A percentile compares a stretch with the other conserved stretches of the same genome.
Conservation (phyloP, 2,113 vertebrate species). For the Mastomys coucha region DNA sequence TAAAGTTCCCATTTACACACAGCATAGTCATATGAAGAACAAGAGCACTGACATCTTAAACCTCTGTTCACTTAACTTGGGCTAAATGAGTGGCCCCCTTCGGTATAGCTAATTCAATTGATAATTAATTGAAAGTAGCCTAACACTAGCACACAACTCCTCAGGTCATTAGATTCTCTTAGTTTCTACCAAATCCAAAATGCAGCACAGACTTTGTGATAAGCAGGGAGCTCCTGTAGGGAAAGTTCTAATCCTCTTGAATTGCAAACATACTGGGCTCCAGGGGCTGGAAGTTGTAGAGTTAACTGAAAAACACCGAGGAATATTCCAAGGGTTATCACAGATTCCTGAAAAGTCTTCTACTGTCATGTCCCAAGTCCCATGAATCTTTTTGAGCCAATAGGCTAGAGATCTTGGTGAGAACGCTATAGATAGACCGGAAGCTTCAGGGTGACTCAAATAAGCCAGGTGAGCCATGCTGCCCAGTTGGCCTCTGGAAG, state of each 20-base stretch:
- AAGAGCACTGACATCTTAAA: constrained; percentile 63
- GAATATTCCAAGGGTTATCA: background rate
- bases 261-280: background rate
- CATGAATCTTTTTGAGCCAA: background rate
- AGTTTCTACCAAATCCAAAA: constrained; percentile 37
- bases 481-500: background rate
- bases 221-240: background rate
- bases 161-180: background rate
- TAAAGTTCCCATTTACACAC: constrained; percentile 63
- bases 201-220: background rate
- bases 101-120: constrained; percentile 22
- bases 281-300: background rate
- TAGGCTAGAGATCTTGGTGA: background rate
- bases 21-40: constrained; percentile 54
- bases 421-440: background rate
- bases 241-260: constrained; percentile 14
- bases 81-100: constrained; percentile 25
- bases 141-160: constrained; percentile 10
- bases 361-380: background rate
- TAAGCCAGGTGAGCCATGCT: background rate
- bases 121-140: constrained; percentile 67
- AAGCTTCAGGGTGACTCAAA: background rate
- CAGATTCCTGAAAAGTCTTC: background rate
- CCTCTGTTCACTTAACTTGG: constrained; percentile 60
- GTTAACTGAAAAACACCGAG: background rate